A percentile compares a stretch with the other conserved stretches of the same genome.
Conservation (phyloP, 30 jellyfish, hydroid and myxozoan genomes). For the Rhopilema esculentum region DNA sequence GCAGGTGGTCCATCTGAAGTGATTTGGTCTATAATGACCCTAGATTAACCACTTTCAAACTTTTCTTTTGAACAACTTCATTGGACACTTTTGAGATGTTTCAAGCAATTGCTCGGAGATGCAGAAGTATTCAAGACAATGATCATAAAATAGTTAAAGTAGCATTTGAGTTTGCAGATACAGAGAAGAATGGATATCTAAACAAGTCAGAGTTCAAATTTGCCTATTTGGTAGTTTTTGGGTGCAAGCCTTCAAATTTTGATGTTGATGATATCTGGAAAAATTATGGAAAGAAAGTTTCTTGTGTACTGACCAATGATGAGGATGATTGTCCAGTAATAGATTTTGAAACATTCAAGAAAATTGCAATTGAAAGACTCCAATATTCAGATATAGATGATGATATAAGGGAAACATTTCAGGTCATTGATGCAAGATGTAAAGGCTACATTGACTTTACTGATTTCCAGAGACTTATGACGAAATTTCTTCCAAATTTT, state of each 20-base stretch:
- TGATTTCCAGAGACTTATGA: slow-evolving; percentile 68
- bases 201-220: slow-evolving; percentile 64
- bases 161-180: slow-evolving; percentile 71
- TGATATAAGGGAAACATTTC: slow-evolving; percentile 77
- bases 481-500: slow-evolving; percentile 30
- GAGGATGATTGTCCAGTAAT: not conserved
- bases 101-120: not conserved
- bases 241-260: slow-evolving; percentile 72
- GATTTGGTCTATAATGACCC: too few relatives aligned
- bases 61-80: too few relatives aligned
- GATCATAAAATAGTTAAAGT: slow-evolving; percentile 27
- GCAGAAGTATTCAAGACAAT: not conserved
- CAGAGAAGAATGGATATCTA: slow-evolving; percentile 52
- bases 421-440: slow-evolving; percentile 69
- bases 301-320: not conserved
- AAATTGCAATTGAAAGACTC: slow-evolving; percentile 15
- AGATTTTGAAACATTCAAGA: slow-evolving; percentile 36
- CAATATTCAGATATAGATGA: slow-evolving; percentile 47
- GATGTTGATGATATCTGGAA: slow-evolving; percentile 48
- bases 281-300: slow-evolving; percentile 32
- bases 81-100: not conserved
- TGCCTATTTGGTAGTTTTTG: slow-evolving; percentile 66
- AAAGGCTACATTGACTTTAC: slow-evolving; percentile 76
- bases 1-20: too few relatives aligned
- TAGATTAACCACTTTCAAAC: too few relatives aligned